Evolutionary conservation across 2,113 vertebrate genomes (phyloP).

Genomic region (Trogon melanurus): DNA sequence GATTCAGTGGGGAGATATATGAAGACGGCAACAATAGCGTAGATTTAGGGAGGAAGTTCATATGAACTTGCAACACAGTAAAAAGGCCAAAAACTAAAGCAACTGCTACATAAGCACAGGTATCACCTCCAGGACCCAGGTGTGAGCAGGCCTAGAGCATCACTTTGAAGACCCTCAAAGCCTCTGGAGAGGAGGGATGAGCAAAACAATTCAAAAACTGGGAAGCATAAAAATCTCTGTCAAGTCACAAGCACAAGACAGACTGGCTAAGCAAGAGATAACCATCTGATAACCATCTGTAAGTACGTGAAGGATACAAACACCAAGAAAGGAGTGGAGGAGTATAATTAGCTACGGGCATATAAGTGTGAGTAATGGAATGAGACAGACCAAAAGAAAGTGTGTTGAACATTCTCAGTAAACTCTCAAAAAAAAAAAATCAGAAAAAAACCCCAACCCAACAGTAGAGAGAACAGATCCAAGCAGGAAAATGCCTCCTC

Average conservation of each 20-base stretch:
- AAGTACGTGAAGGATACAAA: conserved; percentile 19
- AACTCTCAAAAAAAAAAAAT: background rate
- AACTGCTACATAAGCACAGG: background rate
- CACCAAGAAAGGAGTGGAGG: conserved; percentile 2
- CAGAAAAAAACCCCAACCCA: too few relatives aligned
- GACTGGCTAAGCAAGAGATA: conserved; percentile 19
- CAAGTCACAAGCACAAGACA: background rate
- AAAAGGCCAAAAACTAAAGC: background rate
- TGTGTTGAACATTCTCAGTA: background rate
- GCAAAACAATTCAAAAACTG: background rate
- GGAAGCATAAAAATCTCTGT: conserved; percentile 32
- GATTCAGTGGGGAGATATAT: conserved; percentile 25
- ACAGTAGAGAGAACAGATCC: background rate
- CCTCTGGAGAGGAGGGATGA: background rate
- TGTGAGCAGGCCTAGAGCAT: background rate
- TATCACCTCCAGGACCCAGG: background rate
- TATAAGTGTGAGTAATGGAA: conserved; percentile 11
- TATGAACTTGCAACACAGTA: background rate
- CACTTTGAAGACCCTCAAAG: background rate
- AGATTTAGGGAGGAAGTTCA: conserved; percentile 8
- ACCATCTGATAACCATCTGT: conserved; percentile 43
- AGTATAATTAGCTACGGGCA: conserved; percentile 1
- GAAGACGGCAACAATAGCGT: background rate
- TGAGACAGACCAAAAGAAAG: background rate
- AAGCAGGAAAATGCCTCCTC: background rate